Conservation (phyloP, 2,113 vertebrate species). For the Microcebus griseorufus region DNA sequence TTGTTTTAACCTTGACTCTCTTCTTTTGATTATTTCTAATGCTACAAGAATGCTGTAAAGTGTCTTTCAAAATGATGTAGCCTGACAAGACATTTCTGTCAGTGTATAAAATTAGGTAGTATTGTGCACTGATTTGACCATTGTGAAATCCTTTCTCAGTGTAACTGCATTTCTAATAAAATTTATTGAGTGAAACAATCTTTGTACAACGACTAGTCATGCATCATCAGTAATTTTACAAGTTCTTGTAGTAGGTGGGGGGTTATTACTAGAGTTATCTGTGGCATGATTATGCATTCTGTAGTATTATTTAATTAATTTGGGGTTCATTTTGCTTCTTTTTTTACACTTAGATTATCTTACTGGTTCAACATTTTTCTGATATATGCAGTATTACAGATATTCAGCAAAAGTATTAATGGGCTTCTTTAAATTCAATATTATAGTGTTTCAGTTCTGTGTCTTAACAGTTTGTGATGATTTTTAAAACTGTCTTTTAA, state of each 20-base stretch:
- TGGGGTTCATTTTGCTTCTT: slow-evolving; percentile 70
- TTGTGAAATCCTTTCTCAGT: slow-evolving; percentile 95
- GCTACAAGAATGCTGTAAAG: slow-evolving; percentile 90
- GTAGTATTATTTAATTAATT: slow-evolving; percentile 93
- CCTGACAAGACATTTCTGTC: slow-evolving; percentile 93
- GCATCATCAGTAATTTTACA: slow-evolving; percentile 94
- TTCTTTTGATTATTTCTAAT: slow-evolving; percentile 90
- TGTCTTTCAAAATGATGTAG: slow-evolving; percentile 91
- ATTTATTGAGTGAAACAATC: slow-evolving; percentile 90
- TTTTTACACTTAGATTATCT: slow-evolving; percentile 90
- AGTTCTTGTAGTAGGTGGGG: slow-evolving; percentile 93
- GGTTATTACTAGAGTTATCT: slow-evolving; percentile 94
- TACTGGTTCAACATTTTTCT: slow-evolving; percentile 90
- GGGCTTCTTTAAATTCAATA: slow-evolving; percentile 92
- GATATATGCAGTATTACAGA: slow-evolving; percentile 95
- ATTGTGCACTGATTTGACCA: slow-evolving; percentile 96
- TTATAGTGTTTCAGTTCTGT: slow-evolving; percentile 97
- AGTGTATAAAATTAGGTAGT: slow-evolving; percentile 91
- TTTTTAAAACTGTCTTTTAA: slow-evolving; percentile 94
- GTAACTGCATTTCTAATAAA: slow-evolving; percentile 97
- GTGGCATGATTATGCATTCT: slow-evolving; percentile 99
- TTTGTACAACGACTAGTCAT: slow-evolving; percentile 95
- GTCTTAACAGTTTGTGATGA: slow-evolving; percentile 96
- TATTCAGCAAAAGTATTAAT: slow-evolving; percentile 91
- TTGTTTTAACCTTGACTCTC: slow-evolving; percentile 82